These are phyloP conservation scores for Enteromius argenteus DNA, from an alignment of 2,797 vertebrate species.

Conservation along the genomic window DNA sequence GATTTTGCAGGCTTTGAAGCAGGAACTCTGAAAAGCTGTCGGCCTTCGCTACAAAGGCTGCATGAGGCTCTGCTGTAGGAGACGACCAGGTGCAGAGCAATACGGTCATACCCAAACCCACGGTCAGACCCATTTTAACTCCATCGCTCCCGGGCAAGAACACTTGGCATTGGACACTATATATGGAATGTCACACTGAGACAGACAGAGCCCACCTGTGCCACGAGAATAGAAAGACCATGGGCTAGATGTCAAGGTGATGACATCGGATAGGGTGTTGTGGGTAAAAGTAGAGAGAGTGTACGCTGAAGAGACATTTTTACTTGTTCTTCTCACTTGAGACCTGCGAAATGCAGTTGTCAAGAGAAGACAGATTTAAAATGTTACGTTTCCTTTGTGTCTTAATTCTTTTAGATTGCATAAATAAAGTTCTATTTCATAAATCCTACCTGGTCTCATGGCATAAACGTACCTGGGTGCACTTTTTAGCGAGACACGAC, in stretches of 20 bases:
- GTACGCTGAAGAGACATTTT: not conserved
- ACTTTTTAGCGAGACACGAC: too few species aligned
- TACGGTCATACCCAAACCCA: conserved; percentile 53
- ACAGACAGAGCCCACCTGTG: conserved; percentile 56
- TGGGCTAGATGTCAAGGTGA: conserved; percentile 29
- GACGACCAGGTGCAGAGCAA: conserved; percentile 61
- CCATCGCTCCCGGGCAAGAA: conserved; percentile 42
- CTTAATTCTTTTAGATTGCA: not conserved
- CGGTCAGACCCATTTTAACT: conserved; percentile 45
- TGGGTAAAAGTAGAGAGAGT: not conserved
- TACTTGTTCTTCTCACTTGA: not conserved
- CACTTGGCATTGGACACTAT: conserved; percentile 35
- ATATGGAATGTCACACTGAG: conserved; percentile 26
- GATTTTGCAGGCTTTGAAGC: conserved; percentile 77
- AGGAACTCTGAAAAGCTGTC: conserved; percentile 62
- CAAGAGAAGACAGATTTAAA: not conserved
- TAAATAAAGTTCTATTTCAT: not conserved
- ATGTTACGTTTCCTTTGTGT: not conserved
- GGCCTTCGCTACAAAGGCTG: conserved; percentile 36
- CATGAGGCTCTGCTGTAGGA: conserved; percentile 37
- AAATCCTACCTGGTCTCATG: too few species aligned
- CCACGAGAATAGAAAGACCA: conserved; percentile 39
- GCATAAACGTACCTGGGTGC: too few species aligned
- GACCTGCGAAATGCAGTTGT: not conserved
- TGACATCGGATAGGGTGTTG: conserved; percentile 1